Evolutionary conservation across 2,797 vertebrate species (phyloP), one percentile per base, ranked within the genome.

Genomic region (Siniperca undulata): DNA sequence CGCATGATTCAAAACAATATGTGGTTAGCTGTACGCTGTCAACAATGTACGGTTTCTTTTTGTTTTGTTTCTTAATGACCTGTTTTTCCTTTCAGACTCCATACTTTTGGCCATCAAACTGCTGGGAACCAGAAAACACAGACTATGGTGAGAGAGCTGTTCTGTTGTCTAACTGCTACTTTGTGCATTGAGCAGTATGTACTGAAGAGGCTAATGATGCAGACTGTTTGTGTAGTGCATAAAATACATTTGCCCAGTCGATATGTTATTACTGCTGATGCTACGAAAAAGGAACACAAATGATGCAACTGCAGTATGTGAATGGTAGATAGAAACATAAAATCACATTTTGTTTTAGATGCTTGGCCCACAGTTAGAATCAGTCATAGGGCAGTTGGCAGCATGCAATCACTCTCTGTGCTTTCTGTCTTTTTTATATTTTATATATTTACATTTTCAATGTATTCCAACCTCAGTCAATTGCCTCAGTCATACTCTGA

Each of bases 61-160:
- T 34, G 52, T 72, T 78, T 81, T 68, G 34, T 42, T 83, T 70
- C 50, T 56, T 82, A 81, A 88, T 85, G 44, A 81, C 34, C 55
- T 71, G 42, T 74, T 84, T 74, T 91, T 89, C 77, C 85, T 84
- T 87, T 4, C 91, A 98, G 97, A 98, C 97, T 87, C 97, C 97
- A 78, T 98, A 98, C 94, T 98, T 98, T 96, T 98, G 97, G 97
- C 97, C 97, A 89, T 98, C 97, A 89, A 98, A 98, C 93, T 98
- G 97, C 93, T 98, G 97, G 97, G 97, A 98, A 94, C 97, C 97
- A 71, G 97, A 98, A 97, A 98, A 98, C 91, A 98, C 97, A 93
- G 97, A 98, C 91, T 98, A 98, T 90, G 97, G 97, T 98, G 91
- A 97, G 96, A 96, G 77, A 64, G 48, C 40, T 48, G 3, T 20